Conservation (phyloP, 2,797 vertebrate genomes). For the Danionella dracula region DNA sequence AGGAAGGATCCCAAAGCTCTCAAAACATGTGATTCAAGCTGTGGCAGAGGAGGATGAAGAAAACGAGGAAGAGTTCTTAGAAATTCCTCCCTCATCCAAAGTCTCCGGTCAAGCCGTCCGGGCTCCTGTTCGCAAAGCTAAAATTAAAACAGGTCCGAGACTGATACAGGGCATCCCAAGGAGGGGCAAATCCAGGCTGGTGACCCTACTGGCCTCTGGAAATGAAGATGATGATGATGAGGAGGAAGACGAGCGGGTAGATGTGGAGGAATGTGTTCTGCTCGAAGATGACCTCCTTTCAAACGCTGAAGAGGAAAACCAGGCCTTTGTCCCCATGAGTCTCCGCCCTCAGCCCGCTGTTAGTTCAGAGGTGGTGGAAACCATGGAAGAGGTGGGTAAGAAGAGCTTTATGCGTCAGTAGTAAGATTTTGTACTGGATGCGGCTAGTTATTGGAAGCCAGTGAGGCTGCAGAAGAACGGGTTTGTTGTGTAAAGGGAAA, state of each 20-base stretch:
- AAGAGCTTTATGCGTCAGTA: too few relatives aligned
- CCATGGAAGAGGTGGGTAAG: slow-evolving; percentile 85
- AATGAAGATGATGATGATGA: slow-evolving; percentile 64
- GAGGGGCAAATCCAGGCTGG: slow-evolving; percentile 66
- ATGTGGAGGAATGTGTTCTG: slow-evolving; percentile 39
- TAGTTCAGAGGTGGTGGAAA: slow-evolving; percentile 80
- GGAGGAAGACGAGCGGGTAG: slow-evolving; percentile 61
- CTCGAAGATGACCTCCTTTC: slow-evolving; percentile 52
- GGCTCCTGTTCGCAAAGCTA: slow-evolving; percentile 55
- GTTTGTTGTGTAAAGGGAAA: too few relatives aligned
- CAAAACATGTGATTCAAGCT: slow-evolving; percentile 57
- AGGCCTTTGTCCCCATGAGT: slow-evolving; percentile 78
- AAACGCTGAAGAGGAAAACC: slow-evolving; percentile 70
- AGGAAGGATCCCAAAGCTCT: slow-evolving; percentile 69
- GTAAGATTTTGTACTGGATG: too few relatives aligned
- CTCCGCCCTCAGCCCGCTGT: slow-evolving; percentile 74
- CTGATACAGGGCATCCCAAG: slow-evolving; percentile 61
- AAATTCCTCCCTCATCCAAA: background rate
- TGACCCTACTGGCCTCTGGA: slow-evolving; percentile 78
- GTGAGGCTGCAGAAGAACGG: background rate
- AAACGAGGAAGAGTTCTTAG: slow-evolving; percentile 15
- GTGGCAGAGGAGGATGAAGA: slow-evolving; percentile 49
- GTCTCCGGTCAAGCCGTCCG: slow-evolving; percentile 40
- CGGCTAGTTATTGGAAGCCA: too few relatives aligned
- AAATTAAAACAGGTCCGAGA: slow-evolving; percentile 41